Evolutionary conservation across 2,797 vertebrate species (phyloP).

Genomic region (Thamnophis elegans): DNA sequence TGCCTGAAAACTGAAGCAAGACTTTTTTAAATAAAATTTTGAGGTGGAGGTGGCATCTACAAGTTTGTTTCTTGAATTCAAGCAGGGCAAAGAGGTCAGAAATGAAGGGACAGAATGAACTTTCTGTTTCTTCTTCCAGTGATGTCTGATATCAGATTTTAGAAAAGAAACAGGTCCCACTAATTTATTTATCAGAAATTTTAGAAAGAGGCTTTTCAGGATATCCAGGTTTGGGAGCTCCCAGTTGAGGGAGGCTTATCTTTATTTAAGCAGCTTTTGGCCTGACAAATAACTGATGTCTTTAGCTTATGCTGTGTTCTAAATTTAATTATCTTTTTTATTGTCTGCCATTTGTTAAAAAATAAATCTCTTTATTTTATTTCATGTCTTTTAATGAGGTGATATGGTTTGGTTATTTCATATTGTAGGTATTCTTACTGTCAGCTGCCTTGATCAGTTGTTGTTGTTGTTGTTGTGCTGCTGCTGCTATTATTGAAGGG

Average conservation of each 20-base stretch:
- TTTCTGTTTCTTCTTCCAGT: neutral
- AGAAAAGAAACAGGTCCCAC: neutral
- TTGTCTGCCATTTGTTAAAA: neutral
- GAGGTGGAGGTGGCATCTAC: neutral
- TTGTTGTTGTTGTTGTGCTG: neutral
- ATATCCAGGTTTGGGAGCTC: neutral
- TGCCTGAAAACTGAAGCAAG: neutral
- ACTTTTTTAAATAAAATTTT: neutral
- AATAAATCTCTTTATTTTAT: neutral
- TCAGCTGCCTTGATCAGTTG: neutral
- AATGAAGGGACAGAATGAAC: neutral
- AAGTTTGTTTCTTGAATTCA: neutral
- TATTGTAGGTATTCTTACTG: neutral
- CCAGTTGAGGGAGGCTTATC: no score
- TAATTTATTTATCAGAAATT: neutral
- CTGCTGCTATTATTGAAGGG: neutral
- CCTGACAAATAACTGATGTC: neutral
- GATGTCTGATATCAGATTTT: neutral
- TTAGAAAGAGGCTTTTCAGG: neutral
- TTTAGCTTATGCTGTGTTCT: neutral
- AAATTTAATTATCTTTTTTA: neutral
- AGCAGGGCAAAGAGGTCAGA: neutral
- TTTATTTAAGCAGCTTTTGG: neutral
- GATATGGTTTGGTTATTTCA: neutral
- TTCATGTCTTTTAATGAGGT: neutral